Conservation (phyloP, 2,888 invertebrate species). For the Conchocele bisecta region DNA sequence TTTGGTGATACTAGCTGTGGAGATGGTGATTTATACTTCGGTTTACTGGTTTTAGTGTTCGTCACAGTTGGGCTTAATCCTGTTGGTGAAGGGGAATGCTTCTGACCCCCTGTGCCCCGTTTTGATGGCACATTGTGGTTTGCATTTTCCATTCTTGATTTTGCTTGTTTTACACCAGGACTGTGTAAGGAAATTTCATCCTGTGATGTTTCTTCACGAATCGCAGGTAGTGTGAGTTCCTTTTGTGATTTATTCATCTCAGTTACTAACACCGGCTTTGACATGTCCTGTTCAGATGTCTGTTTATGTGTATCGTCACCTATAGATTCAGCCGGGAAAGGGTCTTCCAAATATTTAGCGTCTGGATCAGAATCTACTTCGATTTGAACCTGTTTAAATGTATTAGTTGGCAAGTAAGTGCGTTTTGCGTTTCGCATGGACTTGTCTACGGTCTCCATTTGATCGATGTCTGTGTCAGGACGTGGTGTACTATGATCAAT, state of each 20-base stretch:
- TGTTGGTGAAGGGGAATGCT: background rate
- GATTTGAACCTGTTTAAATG: no score
- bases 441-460: slow-evolving; percentile 7
- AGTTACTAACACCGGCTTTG: slow-evolving; percentile 57
- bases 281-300: background rate
- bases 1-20: background rate
- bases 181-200: slow-evolving; percentile 53
- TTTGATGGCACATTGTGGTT: background rate
- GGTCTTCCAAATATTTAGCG: background rate
- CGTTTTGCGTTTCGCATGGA: slow-evolving; percentile 31
- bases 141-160: background rate
- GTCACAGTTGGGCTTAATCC: background rate
- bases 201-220: slow-evolving; percentile 63
- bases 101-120: background rate
- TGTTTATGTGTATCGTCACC: no score
- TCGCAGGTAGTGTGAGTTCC: slow-evolving; percentile 54
- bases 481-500: background rate
- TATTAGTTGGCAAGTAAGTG: no score
- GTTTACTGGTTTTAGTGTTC: background rate
- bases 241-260: slow-evolving; percentile 37
- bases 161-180: background rate
- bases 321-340: background rate
- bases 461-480: background rate
- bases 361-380: no score
- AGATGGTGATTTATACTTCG: background rate